Base-by-base conservation (phyloP, 23 tunicate species). In the Ascidia mentula region DNA sequence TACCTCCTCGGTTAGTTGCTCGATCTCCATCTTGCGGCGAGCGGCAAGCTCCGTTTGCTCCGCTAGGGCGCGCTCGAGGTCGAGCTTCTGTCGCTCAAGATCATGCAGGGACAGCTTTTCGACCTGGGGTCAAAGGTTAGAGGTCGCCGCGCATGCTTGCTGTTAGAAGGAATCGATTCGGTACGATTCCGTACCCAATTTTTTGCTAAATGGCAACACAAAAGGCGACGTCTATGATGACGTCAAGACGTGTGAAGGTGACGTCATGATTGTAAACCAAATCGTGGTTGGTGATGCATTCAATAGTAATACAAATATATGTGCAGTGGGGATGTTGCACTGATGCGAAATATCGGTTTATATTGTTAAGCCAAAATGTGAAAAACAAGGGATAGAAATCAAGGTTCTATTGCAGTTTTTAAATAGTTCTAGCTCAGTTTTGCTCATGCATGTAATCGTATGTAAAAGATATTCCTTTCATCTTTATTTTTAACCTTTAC, bases 41-140 rank as follows among this genome's bases (percentile, higher is more conserved):
- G 53, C 53, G 12, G 39, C 82, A n/a, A 70, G 9, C 37, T 45
- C 59, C 72, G 37, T 31, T 36, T 71, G 31, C 3, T 77, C 78
- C 45, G 46, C 46, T 12, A 85, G 46, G 15, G 53, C 24, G 24
- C 31, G 24, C 72, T 77, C 74, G 59, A 85, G 89, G 59, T 40
- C 77, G 32, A 22, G 26, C 70, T 85, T 85, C 69, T 77, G 77
- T 31, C 9, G 40, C 72, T 85, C 89, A 45, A 85, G 89, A 6
- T 77, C 89, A 78, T 78, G 89, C 82, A 85, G 78, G 78, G 9
- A 77, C 34, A 40, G 82, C 22, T 34, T 36, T 36, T 69, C 30
- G 78, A 75, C 76, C 81, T 83, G 26, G 31, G 74, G 78, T 77
- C 73, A 74, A 74, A 30, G 46, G 78, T 74, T 38, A 74, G 7